Evolutionary conservation across 2,888 invertebrate species (phyloP).

Genomic region (Arge pagana): DNA sequence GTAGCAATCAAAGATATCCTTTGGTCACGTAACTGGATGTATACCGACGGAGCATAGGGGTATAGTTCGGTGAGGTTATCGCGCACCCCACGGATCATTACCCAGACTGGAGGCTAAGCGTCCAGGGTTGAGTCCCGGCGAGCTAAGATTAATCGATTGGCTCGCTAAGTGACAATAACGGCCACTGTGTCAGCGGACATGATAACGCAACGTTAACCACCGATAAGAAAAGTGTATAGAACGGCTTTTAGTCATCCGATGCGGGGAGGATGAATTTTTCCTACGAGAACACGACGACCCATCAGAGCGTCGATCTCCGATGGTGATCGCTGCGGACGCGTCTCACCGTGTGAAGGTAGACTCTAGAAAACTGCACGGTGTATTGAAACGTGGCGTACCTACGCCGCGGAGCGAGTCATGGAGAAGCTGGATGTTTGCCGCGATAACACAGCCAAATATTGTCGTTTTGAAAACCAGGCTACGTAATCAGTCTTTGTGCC

Average conservation of each 20-base stretch:
- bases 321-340: too few relatives aligned
- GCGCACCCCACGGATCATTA: conserved; percentile 57
- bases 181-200: conserved; percentile 37
- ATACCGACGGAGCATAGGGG: neutral
- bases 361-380: conserved; percentile 30
- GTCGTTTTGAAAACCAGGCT: conserved; percentile 26
- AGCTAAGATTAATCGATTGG: conserved; percentile 52
- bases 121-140: conserved; percentile 32
- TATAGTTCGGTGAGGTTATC: conserved; percentile 48
- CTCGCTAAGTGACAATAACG: conserved; percentile 45
- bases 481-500: conserved; percentile 41
- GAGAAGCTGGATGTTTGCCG: conserved; percentile 49
- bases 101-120: conserved; percentile 43
- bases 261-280: too few relatives aligned
- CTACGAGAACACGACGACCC: too few relatives aligned
- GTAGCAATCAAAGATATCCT: neutral
- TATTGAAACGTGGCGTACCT: conserved; percentile 21
- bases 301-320: too few relatives aligned
- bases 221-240: conserved; percentile 29
- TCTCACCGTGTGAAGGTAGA: conserved; percentile 33
- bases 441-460: conserved; percentile 45
- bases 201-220: conserved; percentile 40
- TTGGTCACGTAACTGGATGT: neutral
- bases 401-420: conserved; percentile 38
- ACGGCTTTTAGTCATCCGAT: too few relatives aligned